Base-by-base conservation (phyloP, 2,888 invertebrate genomes). In the Dynastes maya region DNA sequence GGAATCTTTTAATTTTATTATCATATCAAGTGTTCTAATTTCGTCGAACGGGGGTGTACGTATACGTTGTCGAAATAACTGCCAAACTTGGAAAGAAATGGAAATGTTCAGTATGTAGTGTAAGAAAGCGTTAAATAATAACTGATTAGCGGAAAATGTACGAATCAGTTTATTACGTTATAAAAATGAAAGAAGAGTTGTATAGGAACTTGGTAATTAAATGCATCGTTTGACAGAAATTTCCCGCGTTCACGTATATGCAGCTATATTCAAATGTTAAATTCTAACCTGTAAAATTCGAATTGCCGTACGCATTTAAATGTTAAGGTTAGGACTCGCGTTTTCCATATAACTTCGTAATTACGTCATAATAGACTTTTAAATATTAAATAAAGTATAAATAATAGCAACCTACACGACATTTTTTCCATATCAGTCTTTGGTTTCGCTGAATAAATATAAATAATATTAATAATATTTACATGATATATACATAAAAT, bases 381-480 rank as follows among this genome's bases (percentile, higher is more conserved):
- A 51, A 72, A 81, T 71, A 79, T 78, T 78, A 80, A 77, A 80
- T 78, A 78, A 81, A 78, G 78, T 79, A 79, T 74, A 74, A 74
- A 74, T 74, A 74, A 74, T 74, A 74, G 61, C 61, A 81, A 79
- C 80, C 79, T 80, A 78, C 78, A 80, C 80, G 82, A 82, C 82
- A 82, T 82, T 82, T 82, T 82, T 37, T 78, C 78, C 80, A 55
- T 76, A 76, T 80, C 83, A 83, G 83, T 83, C 83, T 83, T 83
- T 83, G 83, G 83, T 81, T 81, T 81, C 79, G 78, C 79, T 82
- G 81, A 83, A 82, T 82, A 83, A 83, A 81, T 82, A 82, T 82
- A 80, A 80, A 81, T 80, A 79, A 80, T 78, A 81, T 79, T 80
- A 79, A 81, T 80, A 80, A 80, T 78, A 80, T 82, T 79, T 78